Evolutionary conservation across 1,140 invertebrate species (phyloP), one percentile per base, ranked within the genome.

Genomic region (Marisa cornuarietis): DNA sequence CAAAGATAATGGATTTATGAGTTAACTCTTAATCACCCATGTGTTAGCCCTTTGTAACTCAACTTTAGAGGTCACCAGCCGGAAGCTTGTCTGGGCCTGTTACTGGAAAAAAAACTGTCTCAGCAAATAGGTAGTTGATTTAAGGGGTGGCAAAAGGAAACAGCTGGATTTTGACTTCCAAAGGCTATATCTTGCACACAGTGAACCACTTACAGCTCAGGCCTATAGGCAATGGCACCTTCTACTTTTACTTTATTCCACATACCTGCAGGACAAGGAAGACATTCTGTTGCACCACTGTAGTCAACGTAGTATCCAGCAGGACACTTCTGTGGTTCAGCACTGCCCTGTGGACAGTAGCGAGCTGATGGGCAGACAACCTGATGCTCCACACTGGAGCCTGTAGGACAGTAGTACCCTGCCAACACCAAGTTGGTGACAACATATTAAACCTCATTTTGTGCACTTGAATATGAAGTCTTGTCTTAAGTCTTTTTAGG

Each of bases 391-490:
- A 87, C 76, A 79, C 82, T 85, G 6, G 88, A 88, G 20, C 86
- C 86, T 24, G 68, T 80, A 5, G 88, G 87, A 79, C 88, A 89
- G 76, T 89, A 89, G 76, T 88, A 88, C 24, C 87, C 88, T 89
- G 75, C 42, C 81, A 80, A 72, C 1, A 62, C 20, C 7, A 10
- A 80, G 51, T 51, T 14, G 69, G 9, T 18, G 16, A 1, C 11
- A 3, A 58, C 54, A 58, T 42, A 42, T 42, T 42, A 42, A 42
- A 42, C 31, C 31, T 42, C 31, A 42, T 42, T 6, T 42, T 42
- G 31, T 42, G 31, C 6, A 6, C 31, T 42, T 42, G 0, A 42
- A 42, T 42, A 42, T 6, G 6, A 42, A 42, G 31, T 42, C 31
- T 42, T 42, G 31, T 42, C 31, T 42, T 42, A 6, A 42, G 0